Base-by-base conservation (phyloP, 2,797 vertebrate genomes). In the Poecilia velifera region DNA sequence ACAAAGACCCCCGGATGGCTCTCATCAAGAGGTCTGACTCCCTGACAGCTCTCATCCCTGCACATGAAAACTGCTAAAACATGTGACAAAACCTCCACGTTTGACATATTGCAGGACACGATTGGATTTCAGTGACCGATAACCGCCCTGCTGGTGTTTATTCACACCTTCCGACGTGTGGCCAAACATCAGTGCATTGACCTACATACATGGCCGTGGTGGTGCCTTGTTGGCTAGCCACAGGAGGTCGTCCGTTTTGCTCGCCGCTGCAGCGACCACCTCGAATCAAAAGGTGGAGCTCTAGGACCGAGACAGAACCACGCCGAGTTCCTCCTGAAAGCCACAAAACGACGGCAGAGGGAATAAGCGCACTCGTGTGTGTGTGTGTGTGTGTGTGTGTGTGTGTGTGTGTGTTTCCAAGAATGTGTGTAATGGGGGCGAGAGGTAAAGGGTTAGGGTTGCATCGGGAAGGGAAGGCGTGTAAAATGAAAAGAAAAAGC, bases 281-380 rank as follows among this genome's bases (percentile, higher is more conserved):
- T 87, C 87, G 86, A 70, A 95, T 96, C 98, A 98, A 96, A 96
- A 96, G 97, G 98, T 96, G 98, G 98, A 98, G 98, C 98, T 98
- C 97, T 97, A 97, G 96, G 96, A 97, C 97, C 93, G 96, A 95
- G 80, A 53, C 92, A 94, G 62, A 78, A 71, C 76, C 74, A 77
- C 9, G 46, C 84, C 64, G 74, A 73, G 70, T 81, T 71, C 79
- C 88, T 88, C 80, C 79, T 88, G 87, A 78, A 78, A 78, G 74
- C 74, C 80, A 80, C 84, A 89, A 89, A 90, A 88, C 73, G 81
- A 91, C 85, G 87, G 88, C 71, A 80, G 85, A 82, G 84, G 82
- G 71, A 53, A 34, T 72, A 70, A 73, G 51, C 74, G 75, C 79
- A 73, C 72, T 79, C 81, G 25, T 70, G 22, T 68, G 86, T 39